These are phyloP conservation scores for Macrosoma leucophasiata DNA, from an alignment of 2,888 invertebrate genomes.

Conservation along the genomic window DNA sequence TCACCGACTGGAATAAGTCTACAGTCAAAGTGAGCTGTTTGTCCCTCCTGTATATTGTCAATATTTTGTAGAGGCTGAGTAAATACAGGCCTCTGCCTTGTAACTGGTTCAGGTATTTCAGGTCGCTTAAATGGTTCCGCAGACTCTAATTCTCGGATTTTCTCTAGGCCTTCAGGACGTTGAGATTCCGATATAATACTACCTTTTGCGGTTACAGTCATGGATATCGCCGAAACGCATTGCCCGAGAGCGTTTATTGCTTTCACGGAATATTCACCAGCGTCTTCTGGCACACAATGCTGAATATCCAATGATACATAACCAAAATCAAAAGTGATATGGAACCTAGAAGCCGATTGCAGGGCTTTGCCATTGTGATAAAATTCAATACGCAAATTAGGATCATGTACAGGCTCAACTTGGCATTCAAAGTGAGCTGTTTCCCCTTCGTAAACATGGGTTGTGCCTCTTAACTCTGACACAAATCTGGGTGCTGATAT, in stretches of 20 bases:
- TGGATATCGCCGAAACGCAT: slow-evolving; percentile 86
- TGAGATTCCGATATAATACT: slow-evolving; percentile 93
- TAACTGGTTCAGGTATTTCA: slow-evolving; percentile 86
- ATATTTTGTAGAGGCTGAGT: slow-evolving; percentile 95
- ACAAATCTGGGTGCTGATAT: slow-evolving; percentile 88
- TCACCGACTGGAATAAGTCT: slow-evolving; percentile 95
- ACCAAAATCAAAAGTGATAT: slow-evolving; percentile 97
- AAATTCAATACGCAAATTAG: slow-evolving; percentile 91
- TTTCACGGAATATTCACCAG: slow-evolving; percentile 94
- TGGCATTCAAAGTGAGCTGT: slow-evolving; percentile 97
- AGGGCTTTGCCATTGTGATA: slow-evolving; percentile 95
- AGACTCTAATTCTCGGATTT: slow-evolving; percentile 91
- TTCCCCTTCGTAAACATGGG: slow-evolving; percentile 93
- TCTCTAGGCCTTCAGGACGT: slow-evolving; percentile 95
- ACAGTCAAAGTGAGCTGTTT: slow-evolving; percentile 97
- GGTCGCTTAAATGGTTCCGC: slow-evolving; percentile 86
- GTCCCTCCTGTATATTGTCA: slow-evolving; percentile 89
- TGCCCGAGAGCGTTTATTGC: slow-evolving; percentile 95
- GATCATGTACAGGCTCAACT: slow-evolving; percentile 92
- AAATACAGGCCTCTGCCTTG: slow-evolving; percentile 94
- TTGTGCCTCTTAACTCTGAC: slow-evolving; percentile 90
- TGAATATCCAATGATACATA: slow-evolving; percentile 97
- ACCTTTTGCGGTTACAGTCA: slow-evolving; percentile 88
- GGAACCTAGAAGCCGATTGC: slow-evolving; percentile 93
- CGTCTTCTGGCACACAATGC: slow-evolving; percentile 95